These are phyloP conservation scores for Perdix hodgsoniae DNA, from an alignment of 2,797 vertebrate species.

Conservation along the genomic window DNA sequence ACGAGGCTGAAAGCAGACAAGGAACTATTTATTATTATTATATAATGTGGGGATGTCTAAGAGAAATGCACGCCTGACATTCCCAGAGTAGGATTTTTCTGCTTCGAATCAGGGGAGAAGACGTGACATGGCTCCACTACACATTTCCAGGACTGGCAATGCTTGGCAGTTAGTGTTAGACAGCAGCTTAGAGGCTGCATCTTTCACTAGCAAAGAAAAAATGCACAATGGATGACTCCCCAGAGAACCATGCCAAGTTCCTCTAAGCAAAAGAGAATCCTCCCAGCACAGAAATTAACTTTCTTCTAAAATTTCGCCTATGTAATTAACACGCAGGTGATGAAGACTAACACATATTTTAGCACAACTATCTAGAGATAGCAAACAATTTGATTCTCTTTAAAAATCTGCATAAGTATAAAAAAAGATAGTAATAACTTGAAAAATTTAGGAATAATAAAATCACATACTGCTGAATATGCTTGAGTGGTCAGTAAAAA, in stretches of 20 bases:
- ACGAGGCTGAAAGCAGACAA: not conserved
- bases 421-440: not conserved
- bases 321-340: not conserved
- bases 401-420: not conserved
- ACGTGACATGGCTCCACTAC: rapidly evolving
- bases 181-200: not conserved
- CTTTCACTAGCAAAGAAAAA: not conserved
- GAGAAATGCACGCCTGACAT: not conserved
- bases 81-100: not conserved
- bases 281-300: not conserved
- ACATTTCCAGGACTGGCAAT: not conserved
- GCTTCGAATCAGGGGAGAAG: not conserved
- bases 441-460: not conserved
- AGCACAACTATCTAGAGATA: not conserved
- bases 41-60: not conserved
- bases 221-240: not conserved
- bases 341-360: not conserved
- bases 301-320: not conserved
- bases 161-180: not conserved
- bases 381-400: not conserved
- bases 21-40: not conserved
- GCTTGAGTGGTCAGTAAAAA: not conserved
- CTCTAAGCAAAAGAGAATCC: not conserved
- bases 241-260: not conserved
- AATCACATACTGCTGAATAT: not conserved